A percentile compares a stretch with the other conserved stretches of the same genome.
Evolutionary conservation across 2,888 invertebrate genomes (phyloP).

Genomic region (Elmis aenea): DNA sequence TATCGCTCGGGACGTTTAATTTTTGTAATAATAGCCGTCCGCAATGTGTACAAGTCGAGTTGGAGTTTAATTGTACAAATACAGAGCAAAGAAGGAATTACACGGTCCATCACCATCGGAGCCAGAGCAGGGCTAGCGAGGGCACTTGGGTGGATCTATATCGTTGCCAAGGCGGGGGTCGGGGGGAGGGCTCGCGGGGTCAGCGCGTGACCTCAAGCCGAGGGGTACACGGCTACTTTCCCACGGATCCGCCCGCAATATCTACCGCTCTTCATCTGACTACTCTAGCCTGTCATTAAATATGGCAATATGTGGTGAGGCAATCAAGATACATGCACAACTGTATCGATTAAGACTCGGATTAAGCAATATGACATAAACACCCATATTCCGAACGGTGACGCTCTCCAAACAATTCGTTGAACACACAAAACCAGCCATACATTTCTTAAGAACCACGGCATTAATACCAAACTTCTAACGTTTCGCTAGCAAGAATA

Average conservation of each 20-base stretch:
- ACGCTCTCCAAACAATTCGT: too few species aligned
- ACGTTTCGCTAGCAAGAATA: too few species aligned
- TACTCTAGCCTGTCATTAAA: slow-evolving; percentile 48
- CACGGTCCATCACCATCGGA: slow-evolving; percentile 20
- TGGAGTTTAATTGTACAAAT: slow-evolving; percentile 12
- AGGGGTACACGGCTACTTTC: slow-evolving; percentile 50
- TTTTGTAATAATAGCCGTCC: too few species aligned
- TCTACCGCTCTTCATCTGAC: slow-evolving; percentile 48
- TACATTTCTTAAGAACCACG: too few species aligned
- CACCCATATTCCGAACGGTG: too few species aligned
- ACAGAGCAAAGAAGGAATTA: slow-evolving; percentile 16
- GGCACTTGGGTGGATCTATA: slow-evolving; percentile 42
- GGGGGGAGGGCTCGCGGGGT: slow-evolving; percentile 39
- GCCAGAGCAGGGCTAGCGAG: slow-evolving; percentile 18
- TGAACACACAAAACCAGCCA: too few species aligned
- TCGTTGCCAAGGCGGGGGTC: slow-evolving; percentile 31
- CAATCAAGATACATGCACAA: slow-evolving; percentile 41
- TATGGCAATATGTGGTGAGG: slow-evolving; percentile 47
- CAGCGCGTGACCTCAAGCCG: slow-evolving; percentile 49
- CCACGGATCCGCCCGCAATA: slow-evolving; percentile 50
- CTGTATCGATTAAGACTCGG: slow-evolving; percentile 38
- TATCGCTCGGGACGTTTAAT: too few species aligned
- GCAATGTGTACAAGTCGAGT: neutral
- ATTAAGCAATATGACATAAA: slow-evolving; percentile 17
- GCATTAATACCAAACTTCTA: too few species aligned